These are phyloP conservation scores for Orchesellides sinensis DNA, from an alignment of 2,888 invertebrate species.

Conservation along the genomic window DNA sequence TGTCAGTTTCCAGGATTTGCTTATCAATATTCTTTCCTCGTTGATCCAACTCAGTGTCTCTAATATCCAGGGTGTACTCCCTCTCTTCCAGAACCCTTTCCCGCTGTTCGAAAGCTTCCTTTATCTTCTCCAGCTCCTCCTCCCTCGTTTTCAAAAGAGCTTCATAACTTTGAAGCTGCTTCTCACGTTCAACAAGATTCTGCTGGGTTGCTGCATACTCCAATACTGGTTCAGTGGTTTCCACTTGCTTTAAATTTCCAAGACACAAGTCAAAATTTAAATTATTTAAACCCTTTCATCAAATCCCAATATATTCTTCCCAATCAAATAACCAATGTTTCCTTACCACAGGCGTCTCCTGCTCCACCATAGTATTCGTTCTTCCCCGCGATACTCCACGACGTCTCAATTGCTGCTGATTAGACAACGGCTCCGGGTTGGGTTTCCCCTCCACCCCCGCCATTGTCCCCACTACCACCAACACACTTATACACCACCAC, in stretches of 20 bases:
- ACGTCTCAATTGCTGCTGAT: constrained; percentile 42
- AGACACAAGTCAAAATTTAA: background rate
- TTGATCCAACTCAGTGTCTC: constrained; percentile 46
- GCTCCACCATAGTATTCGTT: no score
- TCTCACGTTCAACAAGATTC: constrained; percentile 1
- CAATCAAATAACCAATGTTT: background rate
- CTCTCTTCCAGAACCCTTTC: constrained; percentile 34
- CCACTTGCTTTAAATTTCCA: background rate
- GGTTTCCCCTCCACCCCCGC: constrained; percentile 13
- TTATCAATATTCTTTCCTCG: constrained; percentile 39
- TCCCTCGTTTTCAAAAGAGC: constrained; percentile 32
- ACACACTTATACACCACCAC: constrained; percentile 29
- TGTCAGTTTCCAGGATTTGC: constrained; percentile 46
- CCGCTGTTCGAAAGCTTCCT: constrained; percentile 6
- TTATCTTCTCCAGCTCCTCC: constrained; percentile 25
- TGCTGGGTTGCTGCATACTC: constrained; percentile 2
- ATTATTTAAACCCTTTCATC: background rate
- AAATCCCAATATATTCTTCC: background rate
- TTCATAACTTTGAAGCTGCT: background rate
- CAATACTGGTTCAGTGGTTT: constrained; percentile 32
- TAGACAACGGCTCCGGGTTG: constrained; percentile 26
- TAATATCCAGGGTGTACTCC: constrained; percentile 29
- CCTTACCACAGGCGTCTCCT: background rate
- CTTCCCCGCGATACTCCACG: no score
- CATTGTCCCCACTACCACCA: constrained; percentile 22